Base-by-base conservation (phyloP, 2,113 vertebrate genomes). In the Galemys pyrenaicus region DNA sequence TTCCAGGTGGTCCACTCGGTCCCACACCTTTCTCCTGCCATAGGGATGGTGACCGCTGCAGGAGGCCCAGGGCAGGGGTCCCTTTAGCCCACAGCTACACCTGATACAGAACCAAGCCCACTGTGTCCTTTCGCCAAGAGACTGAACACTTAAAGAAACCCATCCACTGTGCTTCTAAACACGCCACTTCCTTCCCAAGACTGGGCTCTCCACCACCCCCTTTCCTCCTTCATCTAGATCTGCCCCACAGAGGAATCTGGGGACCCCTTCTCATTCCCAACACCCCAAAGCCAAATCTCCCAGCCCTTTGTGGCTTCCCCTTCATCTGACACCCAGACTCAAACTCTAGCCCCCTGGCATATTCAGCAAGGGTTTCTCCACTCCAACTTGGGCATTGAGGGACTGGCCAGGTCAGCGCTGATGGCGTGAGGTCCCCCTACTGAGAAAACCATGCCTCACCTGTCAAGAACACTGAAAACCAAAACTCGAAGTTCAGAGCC, bases 401-500 rank as follows among this genome's bases (percentile, higher is more conserved):
- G 89, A 60, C 20, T 49, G 74, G 37, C 5, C 9, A 94, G 49
- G 79, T 58, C 24, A 75, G 73, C 0, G 39, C 80, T 49, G 60
- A 46, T 58, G 64, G 60, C 93, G 49, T 30, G 54, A 92, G 87
- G 68, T 90, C 64, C 77, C 94, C 79, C 16, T 54, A 11, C 39
- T 81, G 84, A 93, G 80, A 65, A 81, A 85, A 65, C 74, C 73
- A 90, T 35, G 78, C 32, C 65, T 71, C 37, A 54, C 49, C 74
- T 58, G 39, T 49, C 74, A 92, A 97, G 97, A 97, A 96, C 98
- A 96, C 62, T 54, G 97, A 98, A 88, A 92, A 64, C 0, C 94
- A 39, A 73, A 97, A 67, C 75, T 94, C 94, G 70, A 91, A 56
- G 94, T 86, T 91, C 95, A 96, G 94, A 86, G 77, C 97, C 96